A percentile compares a stretch with the other conserved stretches of the same genome.
Conservation (phyloP, 2,888 invertebrate genomes). For the Trichacis sp. region DNA sequence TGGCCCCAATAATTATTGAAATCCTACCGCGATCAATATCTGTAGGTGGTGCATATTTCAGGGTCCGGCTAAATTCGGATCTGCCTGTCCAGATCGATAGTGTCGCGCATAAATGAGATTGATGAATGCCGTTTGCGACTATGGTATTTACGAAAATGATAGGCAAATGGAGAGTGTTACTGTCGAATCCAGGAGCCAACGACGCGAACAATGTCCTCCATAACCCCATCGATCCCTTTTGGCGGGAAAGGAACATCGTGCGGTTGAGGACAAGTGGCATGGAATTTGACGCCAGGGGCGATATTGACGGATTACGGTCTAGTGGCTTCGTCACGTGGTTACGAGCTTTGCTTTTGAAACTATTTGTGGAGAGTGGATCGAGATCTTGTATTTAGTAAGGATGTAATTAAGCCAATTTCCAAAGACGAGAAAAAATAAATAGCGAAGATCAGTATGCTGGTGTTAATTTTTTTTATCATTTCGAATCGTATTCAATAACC, state of each 20-base stretch:
- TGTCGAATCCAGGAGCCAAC: conserved; percentile 8
- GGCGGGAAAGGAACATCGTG: background rate
- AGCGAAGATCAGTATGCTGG: too few relatives aligned
- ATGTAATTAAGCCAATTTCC: too few relatives aligned
- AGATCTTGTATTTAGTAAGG: too few relatives aligned
- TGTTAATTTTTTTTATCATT: too few relatives aligned
- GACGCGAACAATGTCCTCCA: conserved; percentile 5
- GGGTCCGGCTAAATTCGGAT: background rate
- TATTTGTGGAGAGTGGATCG: too few relatives aligned
- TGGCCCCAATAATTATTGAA: conserved; percentile 34
- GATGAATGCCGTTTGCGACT: conserved; percentile 38
- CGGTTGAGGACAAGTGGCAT: conserved; percentile 5
- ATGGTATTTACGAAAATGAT: conserved; percentile 26
- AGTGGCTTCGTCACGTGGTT: background rate
- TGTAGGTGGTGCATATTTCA: conserved; percentile 18
- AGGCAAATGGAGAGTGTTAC: conserved; percentile 4
- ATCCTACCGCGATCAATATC: conserved; percentile 37
- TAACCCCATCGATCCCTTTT: background rate
- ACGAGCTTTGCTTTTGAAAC: background rate
- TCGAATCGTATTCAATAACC: too few relatives aligned
- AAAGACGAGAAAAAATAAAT: too few relatives aligned
- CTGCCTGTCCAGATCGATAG: conserved; percentile 5
- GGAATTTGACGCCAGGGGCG: background rate
- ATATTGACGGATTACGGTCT: background rate
- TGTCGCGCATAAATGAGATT: conserved; percentile 18